These are phyloP conservation scores for Lamellibrachia columna DNA, from an alignment of 2,888 invertebrate species.

Conservation along the genomic window DNA sequence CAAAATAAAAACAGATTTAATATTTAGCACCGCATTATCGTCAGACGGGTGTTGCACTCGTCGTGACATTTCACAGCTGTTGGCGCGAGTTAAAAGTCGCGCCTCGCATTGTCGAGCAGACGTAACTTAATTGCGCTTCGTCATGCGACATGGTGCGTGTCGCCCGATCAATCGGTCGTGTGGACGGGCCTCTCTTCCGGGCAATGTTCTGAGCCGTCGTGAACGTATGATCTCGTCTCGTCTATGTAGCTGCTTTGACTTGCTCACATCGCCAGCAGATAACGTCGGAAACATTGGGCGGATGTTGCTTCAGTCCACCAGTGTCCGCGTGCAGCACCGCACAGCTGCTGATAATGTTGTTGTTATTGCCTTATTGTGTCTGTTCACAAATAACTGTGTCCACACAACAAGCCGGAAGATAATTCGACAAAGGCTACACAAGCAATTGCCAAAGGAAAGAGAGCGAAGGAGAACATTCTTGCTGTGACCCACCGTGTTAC, in stretches of 20 bases:
- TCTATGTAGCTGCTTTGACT: background rate
- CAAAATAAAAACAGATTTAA: too few species aligned
- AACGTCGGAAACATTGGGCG: background rate
- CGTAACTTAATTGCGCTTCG: too few species aligned
- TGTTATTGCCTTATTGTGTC: background rate
- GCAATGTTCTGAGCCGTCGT: background rate
- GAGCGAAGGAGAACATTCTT: background rate
- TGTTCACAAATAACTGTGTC: background rate
- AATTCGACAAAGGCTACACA: background rate
- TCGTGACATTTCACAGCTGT: too few species aligned
- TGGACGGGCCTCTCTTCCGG: background rate
- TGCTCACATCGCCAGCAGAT: background rate
- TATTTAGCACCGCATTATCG: too few species aligned
- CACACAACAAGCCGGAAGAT: background rate
- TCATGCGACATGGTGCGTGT: too few species aligned
- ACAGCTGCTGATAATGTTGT: background rate
- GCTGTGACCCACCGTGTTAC: background rate
- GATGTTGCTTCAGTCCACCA: background rate
- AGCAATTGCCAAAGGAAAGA: background rate
- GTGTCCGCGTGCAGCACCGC: background rate
- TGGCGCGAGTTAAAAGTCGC: too few species aligned
- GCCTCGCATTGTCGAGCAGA: too few species aligned
- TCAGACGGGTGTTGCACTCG: too few species aligned
- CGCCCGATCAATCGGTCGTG: too few species aligned
- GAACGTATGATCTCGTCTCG: background rate